Percentiles rank a stretch among this genome's conserved stretches.
Conservation (phyloP, 1,140 invertebrate genomes). For the Ptiloglossa arizonensis region DNA sequence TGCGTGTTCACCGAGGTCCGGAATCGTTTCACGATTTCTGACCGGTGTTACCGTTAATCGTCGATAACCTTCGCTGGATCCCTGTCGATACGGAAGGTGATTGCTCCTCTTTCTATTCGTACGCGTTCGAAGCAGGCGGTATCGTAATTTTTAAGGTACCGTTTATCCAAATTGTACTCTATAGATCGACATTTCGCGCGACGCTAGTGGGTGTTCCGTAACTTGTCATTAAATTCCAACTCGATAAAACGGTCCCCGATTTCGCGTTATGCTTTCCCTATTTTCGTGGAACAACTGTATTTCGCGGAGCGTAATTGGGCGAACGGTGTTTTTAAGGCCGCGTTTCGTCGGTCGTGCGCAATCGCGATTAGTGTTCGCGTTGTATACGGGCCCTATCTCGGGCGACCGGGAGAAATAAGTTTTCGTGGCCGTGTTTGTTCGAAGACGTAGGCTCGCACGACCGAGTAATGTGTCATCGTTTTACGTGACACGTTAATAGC, state of each 20-base stretch:
- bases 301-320: too few relatives aligned
- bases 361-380: neutral
- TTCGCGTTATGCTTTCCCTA: neutral
- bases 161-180: too few relatives aligned
- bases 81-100: conserved; percentile 34
- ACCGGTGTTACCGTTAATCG: conserved; percentile 26
- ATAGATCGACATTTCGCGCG: too few relatives aligned
- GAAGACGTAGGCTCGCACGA: neutral
- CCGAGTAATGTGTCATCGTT: conserved; percentile 29
- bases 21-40: conserved; percentile 12
- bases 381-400: neutral
- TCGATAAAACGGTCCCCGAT: neutral
- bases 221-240: neutral
- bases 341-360: conserved; percentile 20
- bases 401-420: neutral
- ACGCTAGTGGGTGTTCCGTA: too few relatives aligned
- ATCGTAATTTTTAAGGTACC: neutral
- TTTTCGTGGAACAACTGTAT: too few relatives aligned
- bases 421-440: neutral
- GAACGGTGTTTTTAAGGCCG: conserved; percentile 26
- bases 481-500: conserved; percentile 21
- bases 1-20: neutral
- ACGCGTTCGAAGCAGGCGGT: neutral
- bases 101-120: conserved; percentile 13
- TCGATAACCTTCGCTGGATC: neutral